Evolutionary conservation across 2,113 vertebrate species (phyloP), one percentile per base, ranked within the genome.

Genomic region (Tamias sibiricus): DNA sequence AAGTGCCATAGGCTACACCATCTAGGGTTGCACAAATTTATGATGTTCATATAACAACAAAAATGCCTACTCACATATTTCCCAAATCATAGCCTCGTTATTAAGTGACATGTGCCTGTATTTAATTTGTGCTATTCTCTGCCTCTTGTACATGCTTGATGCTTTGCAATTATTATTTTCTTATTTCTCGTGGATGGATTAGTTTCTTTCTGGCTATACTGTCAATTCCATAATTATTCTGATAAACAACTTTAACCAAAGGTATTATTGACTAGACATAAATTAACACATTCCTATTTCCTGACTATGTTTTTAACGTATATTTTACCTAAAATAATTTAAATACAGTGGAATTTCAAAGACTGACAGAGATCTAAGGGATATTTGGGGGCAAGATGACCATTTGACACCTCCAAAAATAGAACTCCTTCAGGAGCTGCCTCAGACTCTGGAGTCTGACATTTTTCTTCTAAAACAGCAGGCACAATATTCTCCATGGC

Each of bases 341-440:
- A 89, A 94, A 75, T 79, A 74, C 26, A n/a, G 49, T 80, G 76
- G 2, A 82, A 90, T 79, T 77, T 80, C 89, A 90, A 64, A 92
- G 30, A 62, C 35, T 92, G 30, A 6, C 12, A 59, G 47, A 20
- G 35, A 59, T 40, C 40, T 40, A 62, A 86, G 64, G 54, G 28
- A 68, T 68, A 44, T 72, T 37, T 74, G 20, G 54, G 32, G 26
- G 54, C 44, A 72, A 86, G 8, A 6, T 74, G 26, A 72, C 44
- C 14, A 47, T 24, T 37, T 66, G 35, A 72, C 10, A 74, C n/a
- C 52, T 19, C 32, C 44, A 52, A 92, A 68, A 69, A 42, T 44
- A 89, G 52, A 4, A 52, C 5, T 16, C 13, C 20, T 30, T 14
- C 26, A 68, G 35, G 49, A 47, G 22, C 19, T 76, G 35, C 24